Conservation (phyloP, 2,888 invertebrate genomes). For the Platycnemis pennipes region DNA sequence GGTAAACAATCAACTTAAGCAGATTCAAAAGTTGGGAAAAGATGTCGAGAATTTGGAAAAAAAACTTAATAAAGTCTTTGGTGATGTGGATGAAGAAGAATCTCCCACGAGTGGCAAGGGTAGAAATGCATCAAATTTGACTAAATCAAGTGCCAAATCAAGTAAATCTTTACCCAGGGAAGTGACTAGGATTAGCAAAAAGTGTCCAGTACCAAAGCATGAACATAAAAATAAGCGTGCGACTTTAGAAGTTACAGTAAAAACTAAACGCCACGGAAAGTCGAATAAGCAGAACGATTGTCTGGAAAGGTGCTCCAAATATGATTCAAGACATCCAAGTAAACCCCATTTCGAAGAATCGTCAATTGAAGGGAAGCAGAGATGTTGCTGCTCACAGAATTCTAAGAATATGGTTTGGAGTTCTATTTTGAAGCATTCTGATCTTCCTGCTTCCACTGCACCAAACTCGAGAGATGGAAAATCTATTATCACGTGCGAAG, state of each 20-base stretch:
- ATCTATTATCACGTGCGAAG: neutral
- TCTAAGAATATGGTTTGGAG: neutral
- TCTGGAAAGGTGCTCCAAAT: neutral
- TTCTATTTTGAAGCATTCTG: conserved; percentile 19
- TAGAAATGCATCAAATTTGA: neutral
- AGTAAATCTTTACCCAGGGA: neutral
- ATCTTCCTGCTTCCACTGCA: neutral
- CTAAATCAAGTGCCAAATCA: no score
- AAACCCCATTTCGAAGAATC: neutral
- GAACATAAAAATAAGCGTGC: neutral
- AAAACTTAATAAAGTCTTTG: neutral
- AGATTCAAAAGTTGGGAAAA: conserved; percentile 21
- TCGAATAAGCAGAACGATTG: neutral
- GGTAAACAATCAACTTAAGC: conserved; percentile 30
- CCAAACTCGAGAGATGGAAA: neutral
- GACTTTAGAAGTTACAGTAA: conserved; percentile 28
- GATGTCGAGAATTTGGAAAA: conserved; percentile 15
- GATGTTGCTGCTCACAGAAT: neutral
- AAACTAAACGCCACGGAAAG: conserved; percentile 17
- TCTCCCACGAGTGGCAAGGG: neutral
- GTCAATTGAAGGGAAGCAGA: neutral
- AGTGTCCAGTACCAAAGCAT: neutral
- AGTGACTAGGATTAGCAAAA: neutral
- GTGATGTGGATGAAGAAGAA: neutral
- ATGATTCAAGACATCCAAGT: neutral